phyloP scores from a whole-genome alignment of 1,140 invertebrate genomes.

The Sycobia sp. region DNA sequence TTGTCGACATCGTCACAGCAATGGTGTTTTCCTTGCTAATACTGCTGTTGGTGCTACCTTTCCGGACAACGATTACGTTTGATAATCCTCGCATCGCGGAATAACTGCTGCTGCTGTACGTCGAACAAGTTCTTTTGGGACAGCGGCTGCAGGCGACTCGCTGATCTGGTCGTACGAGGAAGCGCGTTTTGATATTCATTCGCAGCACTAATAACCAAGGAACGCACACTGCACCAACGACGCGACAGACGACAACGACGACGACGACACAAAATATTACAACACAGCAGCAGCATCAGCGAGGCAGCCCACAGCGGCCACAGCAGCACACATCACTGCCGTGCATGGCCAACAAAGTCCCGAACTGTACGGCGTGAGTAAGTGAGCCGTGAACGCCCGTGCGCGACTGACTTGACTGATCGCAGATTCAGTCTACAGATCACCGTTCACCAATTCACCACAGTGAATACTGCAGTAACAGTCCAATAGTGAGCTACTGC shows the following conservation, averaged over 20 bases:
- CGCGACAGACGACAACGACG: not conserved
- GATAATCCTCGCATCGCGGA: slow-evolving; percentile 32
- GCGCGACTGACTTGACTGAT: no score
- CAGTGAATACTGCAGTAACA: no score
- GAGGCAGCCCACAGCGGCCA: not conserved
- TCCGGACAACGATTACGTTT: slow-evolving; percentile 30
- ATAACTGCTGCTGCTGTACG: not conserved
- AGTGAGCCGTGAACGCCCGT: no score
- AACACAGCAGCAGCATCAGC: not conserved
- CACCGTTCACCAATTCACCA: no score
- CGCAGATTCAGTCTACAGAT: no score
- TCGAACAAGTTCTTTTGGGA: not conserved
- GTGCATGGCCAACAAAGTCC: no score
- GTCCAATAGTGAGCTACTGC: no score
- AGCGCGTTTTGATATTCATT: slow-evolving; percentile 54
- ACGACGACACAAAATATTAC: no score
- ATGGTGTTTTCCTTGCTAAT: not conserved
- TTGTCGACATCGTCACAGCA: not conserved
- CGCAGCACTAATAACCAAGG: slow-evolving; percentile 29
- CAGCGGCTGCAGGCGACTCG: not conserved
- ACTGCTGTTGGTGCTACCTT: not conserved
- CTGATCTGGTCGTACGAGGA: not conserved
- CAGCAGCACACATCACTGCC: no score
- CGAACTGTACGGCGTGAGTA: no score
- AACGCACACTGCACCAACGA: not conserved